Evolutionary conservation across 2,797 vertebrate species (phyloP).

Genomic region (Ciconia nigra): DNA sequence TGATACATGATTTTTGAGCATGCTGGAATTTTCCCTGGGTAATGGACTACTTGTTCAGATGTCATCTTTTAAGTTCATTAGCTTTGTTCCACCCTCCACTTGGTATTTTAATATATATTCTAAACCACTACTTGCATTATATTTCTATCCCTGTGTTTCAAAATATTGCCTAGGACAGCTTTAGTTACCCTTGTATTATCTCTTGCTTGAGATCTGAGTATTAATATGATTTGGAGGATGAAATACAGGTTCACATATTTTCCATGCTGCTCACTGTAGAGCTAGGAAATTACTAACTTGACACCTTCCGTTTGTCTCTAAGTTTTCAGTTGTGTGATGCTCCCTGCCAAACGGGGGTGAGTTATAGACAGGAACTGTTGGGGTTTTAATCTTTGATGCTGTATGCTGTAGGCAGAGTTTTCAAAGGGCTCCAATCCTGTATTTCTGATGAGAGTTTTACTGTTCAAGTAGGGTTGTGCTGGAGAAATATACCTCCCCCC

Average conservation of each 20-base stretch:
- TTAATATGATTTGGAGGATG: slow-evolving; percentile 20
- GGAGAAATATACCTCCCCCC: neutral
- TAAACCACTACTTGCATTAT: neutral
- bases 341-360: slow-evolving; percentile 4
- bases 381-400: slow-evolving; percentile 38
- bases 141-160: neutral
- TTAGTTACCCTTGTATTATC: neutral
- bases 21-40: neutral
- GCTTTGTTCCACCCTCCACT: neutral
- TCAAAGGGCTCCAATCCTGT: neutral
- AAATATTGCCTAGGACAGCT: neutral
- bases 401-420: neutral
- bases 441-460: neutral
- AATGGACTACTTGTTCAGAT: neutral
- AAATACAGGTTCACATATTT: slow-evolving; percentile 14
- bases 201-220: neutral
- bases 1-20: neutral
- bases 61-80: slow-evolving; percentile 15
- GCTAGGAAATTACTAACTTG: slow-evolving; percentile 41
- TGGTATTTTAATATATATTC: neutral
- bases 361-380: slow-evolving; percentile 13
- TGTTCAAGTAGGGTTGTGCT: neutral
- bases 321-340: neutral
- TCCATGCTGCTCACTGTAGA: slow-evolving; percentile 30
- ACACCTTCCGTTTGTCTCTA: slow-evolving; percentile 49